Evolutionary conservation across 2,113 vertebrate genomes (phyloP).

Genomic region (Pseudopipra pipra): DNA sequence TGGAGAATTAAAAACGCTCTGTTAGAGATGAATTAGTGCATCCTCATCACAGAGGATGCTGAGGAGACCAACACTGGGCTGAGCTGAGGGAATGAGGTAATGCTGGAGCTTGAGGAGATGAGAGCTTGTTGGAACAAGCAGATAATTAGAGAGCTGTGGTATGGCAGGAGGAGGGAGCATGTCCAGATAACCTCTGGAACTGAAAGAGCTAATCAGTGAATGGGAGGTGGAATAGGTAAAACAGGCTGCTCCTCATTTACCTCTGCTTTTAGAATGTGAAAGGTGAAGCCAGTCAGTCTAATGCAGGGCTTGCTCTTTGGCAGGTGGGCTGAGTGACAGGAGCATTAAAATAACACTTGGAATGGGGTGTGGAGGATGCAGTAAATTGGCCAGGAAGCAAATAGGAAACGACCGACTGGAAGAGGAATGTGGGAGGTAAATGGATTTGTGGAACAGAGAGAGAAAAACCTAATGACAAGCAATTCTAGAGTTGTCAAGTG

Average conservation of each 20-base stretch:
- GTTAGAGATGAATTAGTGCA: background rate
- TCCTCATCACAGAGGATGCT: background rate
- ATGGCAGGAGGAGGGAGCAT: background rate
- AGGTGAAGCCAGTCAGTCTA: background rate
- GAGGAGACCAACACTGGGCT: background rate
- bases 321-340: background rate
- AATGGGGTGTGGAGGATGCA: background rate
- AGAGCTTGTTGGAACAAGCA: background rate
- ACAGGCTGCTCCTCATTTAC: background rate
- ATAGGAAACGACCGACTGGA: background rate
- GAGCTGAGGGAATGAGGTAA: constrained; percentile 14
- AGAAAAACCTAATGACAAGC: background rate
- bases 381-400: constrained; percentile 29
- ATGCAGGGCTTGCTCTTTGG: background rate
- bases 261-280: background rate
- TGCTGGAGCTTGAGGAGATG: background rate
- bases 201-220: background rate
- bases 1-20: background rate
- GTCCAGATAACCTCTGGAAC: background rate
- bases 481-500: background rate
- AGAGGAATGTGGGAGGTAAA: background rate
- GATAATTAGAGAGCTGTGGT: constrained; percentile 29
- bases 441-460: background rate
- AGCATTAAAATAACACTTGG: background rate
- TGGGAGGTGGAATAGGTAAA: background rate